Evolutionary conservation across 2,113 vertebrate species (phyloP).

Genomic region (Terrapene triunguis): DNA sequence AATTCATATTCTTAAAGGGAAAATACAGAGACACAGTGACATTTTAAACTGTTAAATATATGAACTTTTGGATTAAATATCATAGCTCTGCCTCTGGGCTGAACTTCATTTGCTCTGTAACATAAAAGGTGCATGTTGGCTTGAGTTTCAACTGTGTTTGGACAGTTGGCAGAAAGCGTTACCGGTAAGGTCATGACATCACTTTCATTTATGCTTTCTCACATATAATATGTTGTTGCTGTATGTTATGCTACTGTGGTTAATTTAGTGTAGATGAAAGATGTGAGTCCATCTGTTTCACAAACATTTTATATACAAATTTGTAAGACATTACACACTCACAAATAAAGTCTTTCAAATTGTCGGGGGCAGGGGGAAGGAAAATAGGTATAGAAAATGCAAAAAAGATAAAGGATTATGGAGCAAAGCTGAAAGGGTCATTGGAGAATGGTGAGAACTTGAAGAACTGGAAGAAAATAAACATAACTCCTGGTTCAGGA

Average conservation of each 20-base stretch:
- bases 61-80: accelerated
- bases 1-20: neutral
- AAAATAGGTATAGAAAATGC: neutral
- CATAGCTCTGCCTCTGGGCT: neutral
- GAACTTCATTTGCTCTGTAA: neutral
- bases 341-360: neutral
- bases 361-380: neutral
- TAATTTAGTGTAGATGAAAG: neutral
- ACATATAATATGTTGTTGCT: neutral
- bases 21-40: neutral
- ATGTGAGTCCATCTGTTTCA: neutral
- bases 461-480: neutral
- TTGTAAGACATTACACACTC: neutral
- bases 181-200: neutral
- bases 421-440: neutral
- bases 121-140: neutral
- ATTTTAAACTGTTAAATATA: neutral
- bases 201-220: neutral
- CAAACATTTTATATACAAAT: neutral
- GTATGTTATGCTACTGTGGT: neutral
- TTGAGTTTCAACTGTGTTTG: neutral
- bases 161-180: neutral
- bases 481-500: neutral
- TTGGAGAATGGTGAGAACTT: neutral
- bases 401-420: neutral